Evolutionary conservation across 2,888 invertebrate genomes (phyloP).

Genomic region (Hedya salicella): DNA sequence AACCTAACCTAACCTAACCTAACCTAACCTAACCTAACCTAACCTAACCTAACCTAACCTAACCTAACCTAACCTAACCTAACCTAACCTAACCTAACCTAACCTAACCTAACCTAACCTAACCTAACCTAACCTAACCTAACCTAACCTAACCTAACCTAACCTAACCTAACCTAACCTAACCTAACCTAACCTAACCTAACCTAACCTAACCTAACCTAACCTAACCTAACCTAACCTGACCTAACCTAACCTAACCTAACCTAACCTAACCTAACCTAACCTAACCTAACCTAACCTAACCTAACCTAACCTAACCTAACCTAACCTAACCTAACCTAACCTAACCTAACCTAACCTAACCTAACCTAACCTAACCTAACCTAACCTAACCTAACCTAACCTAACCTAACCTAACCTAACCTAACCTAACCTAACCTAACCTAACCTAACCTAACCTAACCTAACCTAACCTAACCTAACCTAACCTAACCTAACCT

Average conservation of each 20-base stretch:
- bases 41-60: too few relatives aligned
- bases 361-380: constrained; percentile 33
- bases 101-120: too few relatives aligned
- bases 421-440: constrained; percentile 30
- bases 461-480: constrained; percentile 38
- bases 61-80: too few relatives aligned
- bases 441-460: constrained; percentile 30
- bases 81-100: too few relatives aligned
- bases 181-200: constrained; percentile 22
- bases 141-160: too few relatives aligned
- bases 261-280: constrained; percentile 30
- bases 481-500: constrained; percentile 39
- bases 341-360: constrained; percentile 30
- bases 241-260: constrained; percentile 30
- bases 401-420: constrained; percentile 37
- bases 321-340: constrained; percentile 26
- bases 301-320: constrained; percentile 15
- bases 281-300: constrained; percentile 30
- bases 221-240: constrained; percentile 30
- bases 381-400: constrained; percentile 39
- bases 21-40: too few relatives aligned
- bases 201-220: constrained; percentile 27
- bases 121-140: too few relatives aligned
- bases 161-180: constrained; percentile 25
- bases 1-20: too few relatives aligned